A percentile compares a stretch with the other conserved stretches of the same genome.
phyloP scores from a whole-genome alignment of 2,797 vertebrate species.

The Alcedo quadribrachys region DNA sequence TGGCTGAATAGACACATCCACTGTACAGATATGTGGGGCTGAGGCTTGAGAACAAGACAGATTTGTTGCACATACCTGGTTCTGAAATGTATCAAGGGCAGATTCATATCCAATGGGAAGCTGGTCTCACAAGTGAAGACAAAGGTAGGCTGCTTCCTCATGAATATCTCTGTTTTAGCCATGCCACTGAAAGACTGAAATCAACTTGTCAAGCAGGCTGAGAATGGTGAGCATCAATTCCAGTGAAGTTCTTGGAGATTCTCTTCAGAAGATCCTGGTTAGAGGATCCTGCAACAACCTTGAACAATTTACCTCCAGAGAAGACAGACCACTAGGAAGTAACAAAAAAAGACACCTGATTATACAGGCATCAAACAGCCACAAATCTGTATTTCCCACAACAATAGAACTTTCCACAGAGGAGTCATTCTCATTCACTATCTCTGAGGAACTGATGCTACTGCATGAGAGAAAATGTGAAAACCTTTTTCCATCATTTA shows the following conservation, averaged over 20 bases:
- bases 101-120: not conserved
- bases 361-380: not conserved
- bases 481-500: not conserved
- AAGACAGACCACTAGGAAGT: not conserved
- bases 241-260: not conserved
- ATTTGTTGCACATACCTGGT: not conserved
- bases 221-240: not conserved
- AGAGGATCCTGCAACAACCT: not conserved
- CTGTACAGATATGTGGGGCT: not conserved
- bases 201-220: not conserved
- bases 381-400: not conserved
- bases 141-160: not conserved
- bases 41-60: not conserved
- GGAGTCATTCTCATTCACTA: not conserved
- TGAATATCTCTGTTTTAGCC: not conserved
- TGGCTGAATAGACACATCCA: not conserved
- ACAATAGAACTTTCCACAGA: not conserved
- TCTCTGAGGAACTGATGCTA: not conserved
- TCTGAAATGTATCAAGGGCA: not conserved
- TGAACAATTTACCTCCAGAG: not conserved
- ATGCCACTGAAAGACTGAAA: not conserved
- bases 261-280: not conserved
- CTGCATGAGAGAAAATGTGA: not conserved
- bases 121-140: not conserved
- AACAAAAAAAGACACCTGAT: not conserved